phyloP scores from a whole-genome alignment of 2,888 invertebrate species.

The Adela reaumurella region DNA sequence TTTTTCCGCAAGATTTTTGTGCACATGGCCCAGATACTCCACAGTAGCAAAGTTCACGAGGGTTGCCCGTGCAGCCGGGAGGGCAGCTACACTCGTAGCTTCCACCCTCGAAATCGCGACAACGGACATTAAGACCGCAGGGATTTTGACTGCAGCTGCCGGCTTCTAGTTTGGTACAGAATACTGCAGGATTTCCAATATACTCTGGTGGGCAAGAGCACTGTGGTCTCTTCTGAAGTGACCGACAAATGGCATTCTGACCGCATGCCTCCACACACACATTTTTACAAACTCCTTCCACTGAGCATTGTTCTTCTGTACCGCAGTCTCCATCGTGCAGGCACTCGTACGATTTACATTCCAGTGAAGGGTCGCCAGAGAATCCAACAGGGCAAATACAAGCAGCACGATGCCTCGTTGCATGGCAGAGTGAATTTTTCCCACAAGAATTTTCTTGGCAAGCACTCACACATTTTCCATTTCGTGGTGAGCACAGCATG shows the following conservation, averaged over 20 bases:
- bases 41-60: conserved; percentile 76
- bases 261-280: conserved; percentile 82
- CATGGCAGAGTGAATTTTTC: conserved; percentile 73
- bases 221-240: conserved; percentile 70
- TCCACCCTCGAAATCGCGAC: conserved; percentile 70
- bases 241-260: conserved; percentile 78
- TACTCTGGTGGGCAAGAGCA: conserved; percentile 82
- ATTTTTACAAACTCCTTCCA: conserved; percentile 70
- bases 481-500: conserved; percentile 63
- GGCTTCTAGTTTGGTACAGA: conserved; percentile 67
- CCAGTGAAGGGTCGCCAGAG: conserved; percentile 74
- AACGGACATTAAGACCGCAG: conserved; percentile 80
- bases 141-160: conserved; percentile 77
- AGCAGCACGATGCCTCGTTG: conserved; percentile 76
- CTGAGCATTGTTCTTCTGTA: conserved; percentile 69
- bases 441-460: conserved; percentile 73
- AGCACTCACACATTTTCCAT: conserved; percentile 66
- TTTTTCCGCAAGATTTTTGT: conserved; percentile 74
- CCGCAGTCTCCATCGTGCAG: conserved; percentile 73
- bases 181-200: conserved; percentile 74
- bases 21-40: conserved; percentile 74
- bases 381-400: conserved; percentile 86
- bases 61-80: conserved; percentile 77
- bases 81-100: conserved; percentile 80
- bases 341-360: conserved; percentile 77